Evolutionary conservation across 2,888 invertebrate genomes (phyloP).

Genomic region (Drosophila testacea): DNA sequence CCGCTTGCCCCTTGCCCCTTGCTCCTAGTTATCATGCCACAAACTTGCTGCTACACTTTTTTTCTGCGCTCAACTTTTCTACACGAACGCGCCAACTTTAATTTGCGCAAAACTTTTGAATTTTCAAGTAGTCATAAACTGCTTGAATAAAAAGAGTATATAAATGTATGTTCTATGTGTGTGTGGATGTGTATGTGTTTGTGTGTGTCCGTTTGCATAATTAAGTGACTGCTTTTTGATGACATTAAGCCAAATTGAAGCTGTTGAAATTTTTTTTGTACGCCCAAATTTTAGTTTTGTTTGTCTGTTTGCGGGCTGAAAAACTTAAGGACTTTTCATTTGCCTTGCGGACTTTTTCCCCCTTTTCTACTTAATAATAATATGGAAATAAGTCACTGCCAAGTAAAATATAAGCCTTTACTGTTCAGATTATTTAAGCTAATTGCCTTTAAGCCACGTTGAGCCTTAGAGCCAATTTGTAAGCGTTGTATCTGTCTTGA

Average conservation of each 20-base stretch:
- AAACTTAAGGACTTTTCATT: conserved; percentile 59
- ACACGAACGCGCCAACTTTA: conserved; percentile 73
- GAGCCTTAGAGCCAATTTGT: conserved; percentile 65
- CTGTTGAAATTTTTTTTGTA: conserved; percentile 36
- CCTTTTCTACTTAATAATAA: conserved; percentile 16
- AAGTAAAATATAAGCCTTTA: conserved; percentile 36
- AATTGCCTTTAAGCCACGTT: conserved; percentile 49
- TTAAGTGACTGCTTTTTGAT: conserved; percentile 62
- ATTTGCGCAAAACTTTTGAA: conserved; percentile 71
- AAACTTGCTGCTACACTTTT: conserved; percentile 21
- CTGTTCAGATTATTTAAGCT: conserved; percentile 30
- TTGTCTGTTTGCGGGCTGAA: conserved; percentile 59
- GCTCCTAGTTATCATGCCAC: background rate
- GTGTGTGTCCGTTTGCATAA: conserved; percentile 59
- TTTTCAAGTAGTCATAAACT: conserved; percentile 61
- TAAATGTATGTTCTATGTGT: conserved; percentile 22
- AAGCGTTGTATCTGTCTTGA: conserved; percentile 29
- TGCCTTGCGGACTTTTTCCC: conserved; percentile 5
- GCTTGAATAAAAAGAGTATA: conserved; percentile 35
- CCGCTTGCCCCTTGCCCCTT: background rate
- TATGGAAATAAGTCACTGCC: conserved; percentile 34
- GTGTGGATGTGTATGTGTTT: conserved; percentile 28
- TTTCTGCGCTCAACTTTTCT: conserved; percentile 55
- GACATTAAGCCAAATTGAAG: conserved; percentile 75
- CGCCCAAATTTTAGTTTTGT: conserved; percentile 67